These are phyloP conservation scores for Seladonia tumulorum DNA, from an alignment of 2,888 invertebrate species.

Conservation along the genomic window DNA sequence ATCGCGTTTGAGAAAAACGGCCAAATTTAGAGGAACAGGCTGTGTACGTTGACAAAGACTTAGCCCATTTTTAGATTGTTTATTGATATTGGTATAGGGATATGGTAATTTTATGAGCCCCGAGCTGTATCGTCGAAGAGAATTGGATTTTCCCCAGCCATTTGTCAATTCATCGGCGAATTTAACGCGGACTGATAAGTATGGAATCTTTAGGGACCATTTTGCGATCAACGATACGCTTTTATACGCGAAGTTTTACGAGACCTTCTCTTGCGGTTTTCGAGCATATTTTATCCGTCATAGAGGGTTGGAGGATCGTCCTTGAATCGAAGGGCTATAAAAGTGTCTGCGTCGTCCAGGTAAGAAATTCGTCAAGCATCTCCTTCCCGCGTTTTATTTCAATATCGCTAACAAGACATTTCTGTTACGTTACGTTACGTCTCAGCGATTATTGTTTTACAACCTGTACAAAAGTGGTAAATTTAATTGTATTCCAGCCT, in stretches of 20 bases:
- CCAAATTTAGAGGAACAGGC: background rate
- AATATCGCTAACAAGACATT: background rate
- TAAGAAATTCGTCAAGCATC: constrained; percentile 29
- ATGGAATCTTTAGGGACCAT: constrained; percentile 58
- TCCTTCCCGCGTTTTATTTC: background rate
- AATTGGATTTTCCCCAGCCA: constrained; percentile 1
- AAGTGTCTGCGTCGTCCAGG: constrained; percentile 41
- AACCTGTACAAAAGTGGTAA: background rate
- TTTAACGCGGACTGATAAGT: constrained; percentile 22
- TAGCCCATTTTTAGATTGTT: background rate
- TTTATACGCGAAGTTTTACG: constrained; percentile 15
- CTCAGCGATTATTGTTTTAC: background rate
- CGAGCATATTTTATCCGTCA: constrained; percentile 17
- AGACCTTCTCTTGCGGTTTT: background rate
- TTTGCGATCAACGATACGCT: constrained; percentile 50
- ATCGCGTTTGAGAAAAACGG: background rate
- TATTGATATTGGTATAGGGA: background rate
- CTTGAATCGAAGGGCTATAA: constrained; percentile 20
- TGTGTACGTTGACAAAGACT: background rate
- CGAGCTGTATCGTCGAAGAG: background rate
- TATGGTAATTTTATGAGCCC: constrained; percentile 2
- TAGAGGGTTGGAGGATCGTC: constrained; percentile 50
- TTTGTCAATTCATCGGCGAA: constrained; percentile 33
- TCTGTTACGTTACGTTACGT: background rate
- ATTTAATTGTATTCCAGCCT: background rate